phyloP scores from a whole-genome alignment of 2,888 invertebrate species.

The Leptarthrus brevirostris region DNA sequence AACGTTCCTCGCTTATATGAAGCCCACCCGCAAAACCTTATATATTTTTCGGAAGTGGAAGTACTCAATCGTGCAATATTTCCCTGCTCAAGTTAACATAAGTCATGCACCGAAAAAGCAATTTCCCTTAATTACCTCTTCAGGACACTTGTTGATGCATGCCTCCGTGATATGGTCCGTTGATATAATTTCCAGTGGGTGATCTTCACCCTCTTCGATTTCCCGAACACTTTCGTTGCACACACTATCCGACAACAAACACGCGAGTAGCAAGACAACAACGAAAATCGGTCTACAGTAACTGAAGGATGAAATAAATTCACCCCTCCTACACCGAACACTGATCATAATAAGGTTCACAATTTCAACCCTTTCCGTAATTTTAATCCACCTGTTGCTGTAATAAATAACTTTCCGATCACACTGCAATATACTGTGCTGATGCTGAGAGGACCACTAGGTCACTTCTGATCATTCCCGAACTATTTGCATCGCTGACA shows the following conservation, averaged over 20 bases:
- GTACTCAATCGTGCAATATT: slow-evolving; percentile 35
- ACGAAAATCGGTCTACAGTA: neutral
- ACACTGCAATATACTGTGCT: neutral
- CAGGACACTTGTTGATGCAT: slow-evolving; percentile 53
- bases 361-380: neutral
- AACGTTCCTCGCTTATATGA: neutral
- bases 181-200: slow-evolving; percentile 48
- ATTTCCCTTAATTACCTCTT: slow-evolving; percentile 51
- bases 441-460: neutral
- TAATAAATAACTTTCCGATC: neutral
- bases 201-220: slow-evolving; percentile 25
- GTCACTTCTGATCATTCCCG: slow-evolving; percentile 7
- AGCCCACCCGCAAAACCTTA: too few species aligned
- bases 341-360: slow-evolving; percentile 5
- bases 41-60: slow-evolving; percentile 33
- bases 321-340: slow-evolving; percentile 11
- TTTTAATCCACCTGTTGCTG: slow-evolving; percentile 8
- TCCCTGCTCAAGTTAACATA: neutral
- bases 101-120: slow-evolving; percentile 7
- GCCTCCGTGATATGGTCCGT: slow-evolving; percentile 53
- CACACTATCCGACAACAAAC: neutral
- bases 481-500: slow-evolving; percentile 6
- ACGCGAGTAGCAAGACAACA: neutral
- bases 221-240: slow-evolving; percentile 9
- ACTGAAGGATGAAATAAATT: slow-evolving; percentile 3